Evolutionary conservation across 92 coral and sea anemone species (phyloP), one percentile per base, ranked within the genome.

Genomic region (Epizoanthus rinbou): DNA sequence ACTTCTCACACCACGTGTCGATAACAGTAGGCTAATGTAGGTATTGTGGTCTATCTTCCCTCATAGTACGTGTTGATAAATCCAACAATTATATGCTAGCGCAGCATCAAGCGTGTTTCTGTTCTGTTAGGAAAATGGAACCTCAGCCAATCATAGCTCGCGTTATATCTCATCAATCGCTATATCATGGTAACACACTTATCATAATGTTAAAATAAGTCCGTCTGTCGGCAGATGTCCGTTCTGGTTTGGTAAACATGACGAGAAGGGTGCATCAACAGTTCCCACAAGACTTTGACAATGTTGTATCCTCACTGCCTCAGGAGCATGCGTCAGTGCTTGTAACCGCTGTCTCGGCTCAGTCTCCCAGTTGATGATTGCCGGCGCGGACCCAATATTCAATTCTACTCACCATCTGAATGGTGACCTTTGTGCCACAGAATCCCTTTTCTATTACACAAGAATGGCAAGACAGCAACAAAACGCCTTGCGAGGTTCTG

Each of bases 231-330:
- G 54, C 65, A 96, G 99, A 86, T 73, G 89, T 91, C 84, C 98
- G 99, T 71, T 87, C 79, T 14, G 95, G 98, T 19, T 86, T 96
- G 89, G 65, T 94, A 45, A 92, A 89, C 68, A 92, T 96, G 93
- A 76, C 90, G 35, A 85, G 91, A 41, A 87, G 91, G 33, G 90
- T 94, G 11, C 92, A 91, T n/a, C 98, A 94, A 23, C 91, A 92
- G 57, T 91, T 87, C 28, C 98, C 98, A 17, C 92, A 93, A 91
- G 95, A 95, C 74, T 96, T 96, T 76, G 94, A 96, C 70, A 89
- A 88, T 50, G 90, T 90, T 18, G 33, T 95, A 37, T 84, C 89
- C 45, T 84, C 91, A 9, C 78, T 94, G 45, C 94, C 96, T 68
- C 94, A 86, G 58, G 98, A 93, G 86, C 94, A 90, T 86, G 96